Conservation (phyloP, 1,140 invertebrate genomes). For the Pantala flavescens region DNA sequence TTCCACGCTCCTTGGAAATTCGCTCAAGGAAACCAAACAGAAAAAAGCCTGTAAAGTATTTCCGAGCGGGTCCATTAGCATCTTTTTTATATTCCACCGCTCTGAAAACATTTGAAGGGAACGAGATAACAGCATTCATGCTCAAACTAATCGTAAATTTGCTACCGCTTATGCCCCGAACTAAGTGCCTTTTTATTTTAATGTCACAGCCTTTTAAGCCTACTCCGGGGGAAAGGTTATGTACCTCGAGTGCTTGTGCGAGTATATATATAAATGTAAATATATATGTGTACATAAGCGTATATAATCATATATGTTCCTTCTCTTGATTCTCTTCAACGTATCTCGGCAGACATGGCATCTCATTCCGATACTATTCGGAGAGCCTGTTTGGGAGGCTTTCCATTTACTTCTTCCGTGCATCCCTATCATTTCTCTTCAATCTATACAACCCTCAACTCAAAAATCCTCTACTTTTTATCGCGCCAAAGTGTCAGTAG, state of each 20-base stretch:
- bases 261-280: too few species aligned
- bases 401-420: not conserved
- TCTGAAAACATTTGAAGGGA: not conserved
- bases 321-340: not conserved
- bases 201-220: conserved; percentile 5
- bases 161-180: not conserved
- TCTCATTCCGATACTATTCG: not conserved
- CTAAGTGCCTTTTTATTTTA: conserved; percentile 10
- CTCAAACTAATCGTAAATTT: conserved; percentile 4
- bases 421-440: not conserved
- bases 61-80: not conserved
- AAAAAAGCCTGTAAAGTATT: not conserved
- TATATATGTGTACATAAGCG: not conserved
- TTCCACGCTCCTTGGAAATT: not conserved
- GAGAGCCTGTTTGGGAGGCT: not conserved
- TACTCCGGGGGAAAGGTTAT: not conserved
- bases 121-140: conserved; percentile 1
- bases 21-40: not conserved
- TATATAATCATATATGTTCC: not conserved
- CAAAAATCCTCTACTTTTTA: not conserved
- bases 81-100: not conserved
- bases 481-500: not conserved
- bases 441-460: not conserved
- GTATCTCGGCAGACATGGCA: not conserved
- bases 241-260: not conserved